Conservation (phyloP, 1,140 invertebrate genomes). For the Halesus radiatus region DNA sequence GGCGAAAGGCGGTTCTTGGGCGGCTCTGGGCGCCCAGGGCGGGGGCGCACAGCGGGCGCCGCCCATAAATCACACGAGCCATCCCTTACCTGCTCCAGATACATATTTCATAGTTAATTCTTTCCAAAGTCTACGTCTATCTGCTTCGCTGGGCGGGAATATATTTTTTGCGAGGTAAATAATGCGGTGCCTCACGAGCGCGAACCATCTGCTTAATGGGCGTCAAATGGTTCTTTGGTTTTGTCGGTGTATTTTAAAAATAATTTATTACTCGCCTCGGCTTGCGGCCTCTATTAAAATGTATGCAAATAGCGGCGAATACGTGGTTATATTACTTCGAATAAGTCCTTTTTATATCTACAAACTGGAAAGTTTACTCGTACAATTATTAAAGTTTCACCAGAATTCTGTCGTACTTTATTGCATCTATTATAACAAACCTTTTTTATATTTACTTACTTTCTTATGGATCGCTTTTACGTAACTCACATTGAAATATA, state of each 20-base stretch:
- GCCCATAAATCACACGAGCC: slow-evolving; percentile 54
- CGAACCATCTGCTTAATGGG: slow-evolving; percentile 58
- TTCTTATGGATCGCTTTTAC: too few relatives aligned
- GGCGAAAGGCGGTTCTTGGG: slow-evolving; percentile 24
- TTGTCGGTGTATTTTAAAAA: slow-evolving; percentile 56
- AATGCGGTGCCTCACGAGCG: slow-evolving; percentile 53
- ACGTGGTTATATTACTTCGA: slow-evolving; percentile 25
- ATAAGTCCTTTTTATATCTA: slow-evolving; percentile 11
- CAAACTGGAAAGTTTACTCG: slow-evolving; percentile 29
- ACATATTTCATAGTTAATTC: slow-evolving; percentile 59
- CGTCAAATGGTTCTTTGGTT: slow-evolving; percentile 58
- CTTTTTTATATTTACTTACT: too few relatives aligned
- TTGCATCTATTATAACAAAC: too few relatives aligned
- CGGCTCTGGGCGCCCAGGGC: slow-evolving; percentile 14
- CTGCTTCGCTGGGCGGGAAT: slow-evolving; percentile 44
- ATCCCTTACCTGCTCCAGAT: slow-evolving; percentile 57
- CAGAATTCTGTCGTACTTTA: neutral
- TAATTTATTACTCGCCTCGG: slow-evolving; percentile 49
- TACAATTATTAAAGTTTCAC: slow-evolving; percentile 19
- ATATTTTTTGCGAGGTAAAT: slow-evolving; percentile 58
- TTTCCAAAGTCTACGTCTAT: slow-evolving; percentile 56
- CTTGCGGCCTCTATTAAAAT: slow-evolving; percentile 35
- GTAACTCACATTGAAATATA: too few relatives aligned
- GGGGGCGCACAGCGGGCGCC: slow-evolving; percentile 54
- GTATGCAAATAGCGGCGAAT: slow-evolving; percentile 37